Evolutionary conservation across 2,888 invertebrate genomes (phyloP).

Genomic region (Pherbina coryleti): DNA sequence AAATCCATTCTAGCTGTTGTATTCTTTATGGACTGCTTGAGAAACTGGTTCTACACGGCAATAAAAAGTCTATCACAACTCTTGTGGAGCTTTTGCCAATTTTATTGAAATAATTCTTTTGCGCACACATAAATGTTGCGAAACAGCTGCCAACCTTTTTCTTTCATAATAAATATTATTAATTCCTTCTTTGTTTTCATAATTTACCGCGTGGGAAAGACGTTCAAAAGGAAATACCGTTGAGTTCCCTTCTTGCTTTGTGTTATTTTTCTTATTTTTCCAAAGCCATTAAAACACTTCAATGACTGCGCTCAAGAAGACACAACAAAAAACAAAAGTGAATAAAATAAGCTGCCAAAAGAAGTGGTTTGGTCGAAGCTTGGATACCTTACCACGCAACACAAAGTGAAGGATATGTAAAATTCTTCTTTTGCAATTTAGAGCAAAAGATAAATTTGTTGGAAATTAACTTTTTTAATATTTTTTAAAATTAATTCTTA

Average conservation of each 20-base stretch:
- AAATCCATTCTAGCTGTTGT: no score
- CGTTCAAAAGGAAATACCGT: conserved; percentile 29
- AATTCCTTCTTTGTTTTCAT: neutral
- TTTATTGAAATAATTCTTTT: conserved; percentile 62
- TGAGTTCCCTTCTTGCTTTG: conserved; percentile 38
- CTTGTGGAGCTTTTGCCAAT: conserved; percentile 26
- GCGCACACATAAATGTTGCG: conserved; percentile 39
- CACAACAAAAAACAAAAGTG: neutral
- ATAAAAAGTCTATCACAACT: no score
- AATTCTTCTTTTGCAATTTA: no score
- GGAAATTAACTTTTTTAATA: no score
- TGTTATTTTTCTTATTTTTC: conserved; percentile 40
- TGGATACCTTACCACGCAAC: no score
- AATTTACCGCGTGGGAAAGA: conserved; percentile 33
- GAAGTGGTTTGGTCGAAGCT: neutral
- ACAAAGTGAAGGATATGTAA: no score
- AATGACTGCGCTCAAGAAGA: neutral
- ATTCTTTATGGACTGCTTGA: no score
- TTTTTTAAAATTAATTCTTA: no score
- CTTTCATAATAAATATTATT: neutral
- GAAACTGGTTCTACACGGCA: no score
- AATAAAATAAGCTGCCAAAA: neutral
- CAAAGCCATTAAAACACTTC: neutral
- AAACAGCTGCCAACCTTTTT: conserved; percentile 20
- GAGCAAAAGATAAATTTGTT: no score